A percentile compares a stretch with the other conserved stretches of the same genome.
Evolutionary conservation across 1,140 invertebrate species (phyloP).

Genomic region (Aphis gossypii): DNA sequence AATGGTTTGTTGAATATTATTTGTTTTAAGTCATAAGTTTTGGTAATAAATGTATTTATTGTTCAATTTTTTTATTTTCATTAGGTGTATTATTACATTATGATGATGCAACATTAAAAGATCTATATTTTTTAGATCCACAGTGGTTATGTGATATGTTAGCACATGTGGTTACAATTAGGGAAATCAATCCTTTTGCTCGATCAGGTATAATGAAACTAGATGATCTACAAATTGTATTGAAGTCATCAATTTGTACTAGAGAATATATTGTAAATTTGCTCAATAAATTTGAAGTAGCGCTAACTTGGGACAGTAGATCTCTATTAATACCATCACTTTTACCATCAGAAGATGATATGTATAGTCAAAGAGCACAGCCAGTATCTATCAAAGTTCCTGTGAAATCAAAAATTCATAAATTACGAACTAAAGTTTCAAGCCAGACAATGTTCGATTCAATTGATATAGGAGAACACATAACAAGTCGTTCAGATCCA

Average conservation of each 20-base stretch:
- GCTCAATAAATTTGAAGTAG: constrained; percentile 97
- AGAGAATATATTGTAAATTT: constrained; percentile 83
- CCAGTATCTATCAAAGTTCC: constrained; percentile 46
- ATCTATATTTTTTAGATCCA: constrained; percentile 94
- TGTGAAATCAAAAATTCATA: constrained; percentile 49
- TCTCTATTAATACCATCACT: constrained; percentile 91
- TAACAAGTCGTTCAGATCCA: constrained; percentile 67
- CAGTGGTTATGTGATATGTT: constrained; percentile 99
- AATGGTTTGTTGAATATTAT: constrained; percentile 74
- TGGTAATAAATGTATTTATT: not conserved
- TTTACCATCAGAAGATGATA: constrained; percentile 82
- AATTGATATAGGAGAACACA: constrained; percentile 59
- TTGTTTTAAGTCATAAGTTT: not conserved
- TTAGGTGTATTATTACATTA: constrained; percentile 93
- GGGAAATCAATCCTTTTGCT: constrained; percentile 96
- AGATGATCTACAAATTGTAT: constrained; percentile 91
- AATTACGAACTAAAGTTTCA: constrained; percentile 1
- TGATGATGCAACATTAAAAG: constrained; percentile 93
- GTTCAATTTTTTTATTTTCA: constrained; percentile 59
- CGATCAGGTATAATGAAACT: constrained; percentile 90
- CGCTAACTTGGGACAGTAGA: constrained; percentile 93
- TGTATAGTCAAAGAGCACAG: constrained; percentile 61
- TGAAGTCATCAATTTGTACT: constrained; percentile 76
- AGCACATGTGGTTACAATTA: constrained; percentile 92
- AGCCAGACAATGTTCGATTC: constrained; percentile 7